These are phyloP conservation scores for Elmis aenea DNA, from an alignment of 2,888 invertebrate genomes.

Conservation along the genomic window DNA sequence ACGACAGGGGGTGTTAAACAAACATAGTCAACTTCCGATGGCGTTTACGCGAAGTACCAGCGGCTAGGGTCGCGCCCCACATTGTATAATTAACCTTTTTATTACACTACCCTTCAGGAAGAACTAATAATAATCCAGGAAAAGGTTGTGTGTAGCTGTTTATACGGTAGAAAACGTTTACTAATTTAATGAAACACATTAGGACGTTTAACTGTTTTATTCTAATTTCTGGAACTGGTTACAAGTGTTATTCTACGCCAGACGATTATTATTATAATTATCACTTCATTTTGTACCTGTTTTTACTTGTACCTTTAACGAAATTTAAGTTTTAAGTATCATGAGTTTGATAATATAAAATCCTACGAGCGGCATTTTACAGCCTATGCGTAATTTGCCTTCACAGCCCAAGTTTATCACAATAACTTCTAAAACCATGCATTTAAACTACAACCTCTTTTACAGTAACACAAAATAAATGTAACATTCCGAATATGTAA, in stretches of 20 bases:
- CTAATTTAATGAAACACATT: slow-evolving; percentile 40
- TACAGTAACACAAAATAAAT: too few relatives aligned
- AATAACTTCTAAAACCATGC: too few relatives aligned
- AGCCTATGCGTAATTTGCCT: too few relatives aligned
- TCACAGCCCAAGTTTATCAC: too few relatives aligned
- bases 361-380: too few relatives aligned
- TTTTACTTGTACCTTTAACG: too few relatives aligned
- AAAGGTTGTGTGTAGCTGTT: slow-evolving; percentile 36
- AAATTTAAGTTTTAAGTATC: too few relatives aligned
- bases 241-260: slow-evolving; percentile 34
- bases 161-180: slow-evolving; percentile 34
- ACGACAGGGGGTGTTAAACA: slow-evolving; percentile 27
- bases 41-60: slow-evolving; percentile 22
- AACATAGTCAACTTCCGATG: slow-evolving; percentile 28
- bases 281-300: slow-evolving; percentile 15
- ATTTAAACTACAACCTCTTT: too few relatives aligned
- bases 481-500: too few relatives aligned
- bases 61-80: slow-evolving; percentile 33
- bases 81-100: slow-evolving; percentile 42
- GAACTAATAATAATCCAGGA: slow-evolving; percentile 38
- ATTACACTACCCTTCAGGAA: slow-evolving; percentile 41
- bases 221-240: slow-evolving; percentile 35
- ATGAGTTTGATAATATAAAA: too few relatives aligned
- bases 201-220: slow-evolving; percentile 37
- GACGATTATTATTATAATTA: slow-evolving; percentile 30